Evolutionary conservation across 2,888 invertebrate genomes (phyloP).

Genomic region (Eumacrocentrus americanus): DNA sequence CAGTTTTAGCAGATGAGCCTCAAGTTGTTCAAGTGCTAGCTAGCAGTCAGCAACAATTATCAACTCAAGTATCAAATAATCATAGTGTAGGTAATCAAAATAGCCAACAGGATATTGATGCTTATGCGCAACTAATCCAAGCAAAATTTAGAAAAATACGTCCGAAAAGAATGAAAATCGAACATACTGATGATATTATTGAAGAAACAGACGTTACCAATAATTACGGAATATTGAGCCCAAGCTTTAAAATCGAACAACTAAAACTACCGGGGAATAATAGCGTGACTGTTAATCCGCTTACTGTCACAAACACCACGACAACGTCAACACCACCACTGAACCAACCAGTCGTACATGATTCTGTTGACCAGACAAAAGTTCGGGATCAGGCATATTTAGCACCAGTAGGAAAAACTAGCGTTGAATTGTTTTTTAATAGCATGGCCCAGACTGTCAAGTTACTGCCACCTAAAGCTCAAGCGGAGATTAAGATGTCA

Average conservation of each 20-base stretch:
- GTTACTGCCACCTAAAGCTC: constrained; percentile 51
- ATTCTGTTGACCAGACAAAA: constrained; percentile 24
- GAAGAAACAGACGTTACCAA: constrained; percentile 20
- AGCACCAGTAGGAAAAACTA: constrained; percentile 42
- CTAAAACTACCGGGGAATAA: constrained; percentile 18
- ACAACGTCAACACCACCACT: neutral
- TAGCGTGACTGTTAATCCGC: constrained; percentile 29
- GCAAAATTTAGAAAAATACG: constrained; percentile 54
- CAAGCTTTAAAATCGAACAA: constrained; percentile 18
- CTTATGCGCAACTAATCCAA: constrained; percentile 49
- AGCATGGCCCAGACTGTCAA: constrained; percentile 56
- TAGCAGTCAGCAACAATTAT: constrained; percentile 16
- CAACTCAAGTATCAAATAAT: constrained; percentile 17
- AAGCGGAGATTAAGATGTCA: constrained; percentile 57
- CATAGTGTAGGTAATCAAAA: constrained; percentile 22
- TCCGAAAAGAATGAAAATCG: constrained; percentile 40
- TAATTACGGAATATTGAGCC: constrained; percentile 31
- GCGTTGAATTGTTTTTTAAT: constrained; percentile 54
- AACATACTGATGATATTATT: constrained; percentile 14
- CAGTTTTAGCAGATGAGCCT: constrained; percentile 33
- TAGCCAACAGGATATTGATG: constrained; percentile 40
- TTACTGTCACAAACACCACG: constrained; percentile 30
- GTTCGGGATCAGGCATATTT: constrained; percentile 30
- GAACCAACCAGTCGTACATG: neutral
- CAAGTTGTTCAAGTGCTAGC: constrained; percentile 13